Evolutionary conservation across 2,797 vertebrate genomes (phyloP), one percentile per base, ranked within the genome.

Genomic region (Psittacula derbiana): DNA sequence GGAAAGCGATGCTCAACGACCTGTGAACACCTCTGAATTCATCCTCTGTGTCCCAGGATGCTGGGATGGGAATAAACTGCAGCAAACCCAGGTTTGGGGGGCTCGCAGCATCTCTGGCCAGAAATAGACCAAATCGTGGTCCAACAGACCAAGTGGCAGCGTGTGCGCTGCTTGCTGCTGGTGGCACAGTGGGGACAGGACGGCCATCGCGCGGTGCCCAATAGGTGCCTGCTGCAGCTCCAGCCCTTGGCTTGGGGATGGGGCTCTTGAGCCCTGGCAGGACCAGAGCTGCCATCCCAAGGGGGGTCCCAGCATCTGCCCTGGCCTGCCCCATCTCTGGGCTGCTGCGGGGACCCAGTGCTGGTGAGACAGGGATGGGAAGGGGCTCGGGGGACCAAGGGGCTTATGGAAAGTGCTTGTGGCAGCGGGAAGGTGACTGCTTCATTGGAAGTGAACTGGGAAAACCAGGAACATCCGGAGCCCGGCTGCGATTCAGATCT

Each of bases 171-270:
- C 69, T 10, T 1, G 1, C 11, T 2, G 2, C 40, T 61, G 76
- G 20, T 43, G 41, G 47, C 0, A 0, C 0, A 4, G 33, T 0
- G 3, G 30, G 43, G 57, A 18, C 55, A n/a, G 81, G 55, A 28
- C 16, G 60, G 83, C 44, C 0, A 1, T 2, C 1, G n/a, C 0
- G 0, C 27, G 57, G 71, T 49, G 27, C 50, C 36, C 19, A 19
- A 38, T 12, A 12, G 10, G 10, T 16, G 12, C 31, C 27, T 14
- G 27, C 67, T 43, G 28, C 1, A 0, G 20, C 30, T 21, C 18
- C 0, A 2, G 52, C 44, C 41, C 24, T 16, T 1, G 27, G 30
- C 36, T 11, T 0, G 1, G 30, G 44, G 58, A 53, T 0, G 1
- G 17, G n/a, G 11, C 11, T n/a, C 24, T 24, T 17, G 43, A 73